Evolutionary conservation across 1,140 invertebrate genomes (phyloP).

Genomic region (Tyrophagus putrescentiae): DNA sequence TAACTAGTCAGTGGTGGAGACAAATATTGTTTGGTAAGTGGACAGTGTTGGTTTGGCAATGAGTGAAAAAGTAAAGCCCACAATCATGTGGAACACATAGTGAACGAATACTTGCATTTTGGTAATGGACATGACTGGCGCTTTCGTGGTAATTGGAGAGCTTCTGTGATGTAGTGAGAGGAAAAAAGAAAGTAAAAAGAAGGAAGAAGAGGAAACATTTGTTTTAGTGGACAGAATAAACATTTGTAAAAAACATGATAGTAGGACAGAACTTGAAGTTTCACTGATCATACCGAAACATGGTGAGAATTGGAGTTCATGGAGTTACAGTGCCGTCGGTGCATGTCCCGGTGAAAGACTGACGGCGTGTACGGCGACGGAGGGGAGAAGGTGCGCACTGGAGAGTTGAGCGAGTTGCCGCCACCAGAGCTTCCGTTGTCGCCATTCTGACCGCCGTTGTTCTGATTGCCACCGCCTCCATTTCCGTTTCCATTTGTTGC

Average conservation of each 20-base stretch:
- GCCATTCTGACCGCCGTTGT: not conserved
- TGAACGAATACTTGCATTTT: slow-evolving; percentile 7
- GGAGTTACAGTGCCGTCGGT: slow-evolving; percentile 19
- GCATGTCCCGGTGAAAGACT: slow-evolving; percentile 9
- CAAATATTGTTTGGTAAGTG: too few species aligned
- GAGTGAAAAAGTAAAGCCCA: too few species aligned
- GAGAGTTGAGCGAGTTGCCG: slow-evolving; percentile 1
- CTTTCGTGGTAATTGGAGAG: slow-evolving; percentile 11
- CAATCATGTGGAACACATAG: too few species aligned
- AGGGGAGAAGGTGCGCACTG: slow-evolving; percentile 17
- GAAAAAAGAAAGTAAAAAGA: not conserved
- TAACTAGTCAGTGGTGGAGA: too few species aligned
- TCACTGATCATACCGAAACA: not conserved
- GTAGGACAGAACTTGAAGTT: not conserved
- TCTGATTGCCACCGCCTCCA: not conserved
- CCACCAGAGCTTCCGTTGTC: too few species aligned
- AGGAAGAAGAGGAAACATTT: not conserved
- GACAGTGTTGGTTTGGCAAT: too few species aligned
- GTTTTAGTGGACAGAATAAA: not conserved
- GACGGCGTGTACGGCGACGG: slow-evolving; percentile 20
- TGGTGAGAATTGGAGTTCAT: slow-evolving; percentile 18
- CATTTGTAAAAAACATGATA: not conserved
- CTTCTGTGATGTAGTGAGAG: not conserved
- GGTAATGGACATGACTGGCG: slow-evolving; percentile 4
- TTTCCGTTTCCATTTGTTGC: not conserved